Conservation (phyloP, 2,113 vertebrate species). For the Alaudala cheleensis region DNA sequence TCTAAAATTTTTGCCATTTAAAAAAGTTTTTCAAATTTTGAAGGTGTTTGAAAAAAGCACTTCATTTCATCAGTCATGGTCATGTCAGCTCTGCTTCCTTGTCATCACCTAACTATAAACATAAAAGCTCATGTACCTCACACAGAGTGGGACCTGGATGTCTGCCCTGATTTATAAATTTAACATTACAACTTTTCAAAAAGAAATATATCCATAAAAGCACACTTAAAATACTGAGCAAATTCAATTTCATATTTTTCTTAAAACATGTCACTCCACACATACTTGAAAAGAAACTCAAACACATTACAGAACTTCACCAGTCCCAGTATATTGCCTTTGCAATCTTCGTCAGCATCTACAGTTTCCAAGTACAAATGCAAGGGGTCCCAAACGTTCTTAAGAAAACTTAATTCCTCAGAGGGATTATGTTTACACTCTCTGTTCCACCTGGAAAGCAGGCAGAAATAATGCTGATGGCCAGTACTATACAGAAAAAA, state of each 20-base stretch:
- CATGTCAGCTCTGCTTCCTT: not conserved
- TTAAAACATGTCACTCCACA: not conserved
- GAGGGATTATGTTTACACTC: not conserved
- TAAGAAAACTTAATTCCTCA: not conserved
- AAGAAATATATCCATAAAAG: not conserved
- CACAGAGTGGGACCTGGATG: not conserved
- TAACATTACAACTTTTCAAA: not conserved
- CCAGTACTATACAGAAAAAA: not conserved
- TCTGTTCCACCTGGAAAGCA: not conserved
- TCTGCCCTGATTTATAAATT: not conserved
- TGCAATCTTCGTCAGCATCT: not conserved
- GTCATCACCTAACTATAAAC: not conserved
- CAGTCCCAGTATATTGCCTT: not conserved
- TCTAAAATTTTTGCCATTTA: not conserved
- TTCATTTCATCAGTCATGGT: not conserved
- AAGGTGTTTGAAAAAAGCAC: not conserved
- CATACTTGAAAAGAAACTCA: not conserved
- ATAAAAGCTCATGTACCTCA: not conserved
- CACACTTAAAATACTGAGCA: not conserved
- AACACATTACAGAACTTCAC: not conserved
- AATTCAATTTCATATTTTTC: not conserved
- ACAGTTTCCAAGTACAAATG: not conserved
- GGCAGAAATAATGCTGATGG: not conserved
- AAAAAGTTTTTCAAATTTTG: not conserved
- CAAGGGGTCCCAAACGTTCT: not conserved